phyloP scores from a whole-genome alignment of 2,888 invertebrate genomes.

The Chaetogeoica ovagalla region DNA sequence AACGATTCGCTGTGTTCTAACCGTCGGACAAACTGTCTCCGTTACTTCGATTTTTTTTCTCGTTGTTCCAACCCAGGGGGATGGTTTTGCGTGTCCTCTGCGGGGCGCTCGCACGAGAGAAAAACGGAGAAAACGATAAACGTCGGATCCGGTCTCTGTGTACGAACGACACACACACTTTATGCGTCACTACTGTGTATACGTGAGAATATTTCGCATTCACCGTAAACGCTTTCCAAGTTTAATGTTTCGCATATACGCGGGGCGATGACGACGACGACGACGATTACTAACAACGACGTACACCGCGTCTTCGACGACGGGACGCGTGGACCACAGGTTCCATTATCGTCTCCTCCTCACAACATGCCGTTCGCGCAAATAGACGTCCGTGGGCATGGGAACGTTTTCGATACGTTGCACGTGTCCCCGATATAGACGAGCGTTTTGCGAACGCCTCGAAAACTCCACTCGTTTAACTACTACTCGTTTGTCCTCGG shows the following conservation, averaged over 20 bases:
- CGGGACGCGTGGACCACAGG: not conserved
- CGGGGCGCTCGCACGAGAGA: too few species aligned
- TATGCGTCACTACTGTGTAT: not conserved
- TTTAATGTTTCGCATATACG: slow-evolving; percentile 34
- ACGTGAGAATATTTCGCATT: slow-evolving; percentile 30
- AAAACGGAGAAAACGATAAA: too few species aligned
- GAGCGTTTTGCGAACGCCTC: not conserved
- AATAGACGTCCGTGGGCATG: slow-evolving; percentile 15
- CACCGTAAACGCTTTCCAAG: slow-evolving; percentile 16
- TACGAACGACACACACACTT: not conserved
- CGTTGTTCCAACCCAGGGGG: too few species aligned
- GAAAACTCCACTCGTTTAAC: slow-evolving; percentile 2
- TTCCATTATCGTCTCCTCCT: slow-evolving; percentile 13
- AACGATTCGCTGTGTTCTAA: too few species aligned
- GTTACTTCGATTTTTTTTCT: too few species aligned
- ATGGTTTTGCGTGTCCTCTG: too few species aligned
- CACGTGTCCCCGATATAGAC: slow-evolving; percentile 8
- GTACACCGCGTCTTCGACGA: not conserved
- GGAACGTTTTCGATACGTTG: slow-evolving; percentile 18
- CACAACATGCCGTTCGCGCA: not conserved
- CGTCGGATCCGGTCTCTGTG: too few species aligned
- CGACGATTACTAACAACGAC: not conserved
- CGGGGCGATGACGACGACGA: not conserved
- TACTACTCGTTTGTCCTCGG: too few species aligned
- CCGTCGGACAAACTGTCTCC: too few species aligned